Conservation (phyloP, 1,140 invertebrate species). For the Eriosoma lanigerum region DNA sequence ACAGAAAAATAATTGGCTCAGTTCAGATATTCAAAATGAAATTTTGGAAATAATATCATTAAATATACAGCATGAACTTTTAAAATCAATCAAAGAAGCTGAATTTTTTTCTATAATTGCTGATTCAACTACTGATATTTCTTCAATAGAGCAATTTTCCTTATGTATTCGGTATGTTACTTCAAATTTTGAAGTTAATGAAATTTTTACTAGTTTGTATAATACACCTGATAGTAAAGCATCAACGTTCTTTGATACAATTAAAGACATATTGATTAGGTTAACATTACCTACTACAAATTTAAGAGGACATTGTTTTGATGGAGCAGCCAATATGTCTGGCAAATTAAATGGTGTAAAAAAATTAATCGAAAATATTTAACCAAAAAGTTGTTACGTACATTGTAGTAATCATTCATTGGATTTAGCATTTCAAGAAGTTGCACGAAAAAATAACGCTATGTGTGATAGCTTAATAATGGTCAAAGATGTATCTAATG, state of each 20-base stretch:
- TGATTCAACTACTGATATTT: constrained; percentile 13
- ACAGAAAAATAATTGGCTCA: neutral
- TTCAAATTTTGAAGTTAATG: constrained; percentile 1
- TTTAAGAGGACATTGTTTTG: too few relatives aligned
- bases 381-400: too few relatives aligned
- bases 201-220: constrained; percentile 11
- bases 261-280: neutral
- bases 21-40: neutral
- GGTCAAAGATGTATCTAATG: too few relatives aligned
- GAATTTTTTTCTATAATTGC: neutral
- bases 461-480: too few relatives aligned
- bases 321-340: too few relatives aligned
- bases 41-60: constrained; percentile 10
- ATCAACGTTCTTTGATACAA: neutral
- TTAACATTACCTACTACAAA: neutral
- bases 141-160: neutral
- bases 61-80: neutral
- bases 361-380: too few relatives aligned
- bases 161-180: neutral
- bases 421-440: too few relatives aligned
- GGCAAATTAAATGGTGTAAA: too few relatives aligned
- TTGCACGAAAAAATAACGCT: too few relatives aligned
- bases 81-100: neutral
- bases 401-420: too few relatives aligned
- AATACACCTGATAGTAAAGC: constrained; percentile 14